Evolutionary conservation across 2,797 vertebrate species (phyloP).

Genomic region (Phaenicophaeus curvirostris): DNA sequence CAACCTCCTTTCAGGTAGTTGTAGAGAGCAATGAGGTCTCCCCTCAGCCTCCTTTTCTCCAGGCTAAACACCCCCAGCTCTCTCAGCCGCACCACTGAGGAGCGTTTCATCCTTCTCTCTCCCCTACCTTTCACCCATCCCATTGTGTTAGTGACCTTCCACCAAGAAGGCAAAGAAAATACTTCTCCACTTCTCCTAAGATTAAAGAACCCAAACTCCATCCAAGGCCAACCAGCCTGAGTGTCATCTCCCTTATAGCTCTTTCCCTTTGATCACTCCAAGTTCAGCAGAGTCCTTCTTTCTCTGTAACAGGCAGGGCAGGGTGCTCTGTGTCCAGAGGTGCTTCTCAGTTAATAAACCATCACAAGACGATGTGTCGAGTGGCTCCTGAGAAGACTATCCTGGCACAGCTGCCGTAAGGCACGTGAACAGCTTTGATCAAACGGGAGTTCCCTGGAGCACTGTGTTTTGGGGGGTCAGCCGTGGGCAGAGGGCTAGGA

Average conservation of each 20-base stretch:
- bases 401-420: neutral
- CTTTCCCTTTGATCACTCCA: neutral
- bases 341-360: neutral
- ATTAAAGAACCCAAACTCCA: neutral
- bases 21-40: too few species aligned
- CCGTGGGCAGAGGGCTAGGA: neutral
- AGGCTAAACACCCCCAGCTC: too few species aligned
- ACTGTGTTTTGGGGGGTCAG: neutral
- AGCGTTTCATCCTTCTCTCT: neutral
- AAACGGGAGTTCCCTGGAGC: neutral
- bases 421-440: neutral
- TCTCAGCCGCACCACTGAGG: neutral
- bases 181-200: neutral
- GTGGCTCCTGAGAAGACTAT: accelerated
- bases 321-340: neutral
- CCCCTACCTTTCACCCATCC: neutral
- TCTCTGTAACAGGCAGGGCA: neutral
- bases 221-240: neutral
- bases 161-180: neutral
- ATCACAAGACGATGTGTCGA: neutral
- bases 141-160: neutral
- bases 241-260: neutral
- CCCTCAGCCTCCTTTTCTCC: too few species aligned
- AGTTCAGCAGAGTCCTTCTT: neutral
- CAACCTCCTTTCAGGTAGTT: too few species aligned